These are phyloP conservation scores for Acanthococcus lagerstroemiae DNA, from an alignment of 2,888 invertebrate species.

Conservation along the genomic window DNA sequence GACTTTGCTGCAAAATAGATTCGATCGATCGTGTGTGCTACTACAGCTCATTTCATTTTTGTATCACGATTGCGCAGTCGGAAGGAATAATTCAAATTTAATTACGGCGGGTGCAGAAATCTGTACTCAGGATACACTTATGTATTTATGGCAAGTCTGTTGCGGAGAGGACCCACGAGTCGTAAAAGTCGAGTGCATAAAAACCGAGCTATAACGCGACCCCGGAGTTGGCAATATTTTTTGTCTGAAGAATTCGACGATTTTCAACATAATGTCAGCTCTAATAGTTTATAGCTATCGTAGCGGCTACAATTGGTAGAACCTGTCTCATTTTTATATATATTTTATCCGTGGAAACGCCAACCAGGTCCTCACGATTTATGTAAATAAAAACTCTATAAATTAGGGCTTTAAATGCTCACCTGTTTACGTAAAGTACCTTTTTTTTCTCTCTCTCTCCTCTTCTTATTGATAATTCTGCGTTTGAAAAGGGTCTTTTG, in stretches of 20 bases:
- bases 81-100: too few relatives aligned
- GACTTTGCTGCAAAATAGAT: too few relatives aligned
- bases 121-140: too few relatives aligned
- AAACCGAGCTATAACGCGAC: slow-evolving; percentile 12
- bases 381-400: slow-evolving; percentile 24
- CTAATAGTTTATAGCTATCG: slow-evolving; percentile 23
- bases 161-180: too few relatives aligned
- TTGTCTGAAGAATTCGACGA: slow-evolving; percentile 16
- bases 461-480: too few relatives aligned
- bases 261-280: slow-evolving; percentile 22
- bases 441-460: slow-evolving; percentile 1
- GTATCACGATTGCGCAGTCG: too few relatives aligned
- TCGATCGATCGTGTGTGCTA: too few relatives aligned
- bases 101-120: too few relatives aligned
- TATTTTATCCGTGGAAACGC: slow-evolving; percentile 22
- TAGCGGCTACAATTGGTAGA: slow-evolving; percentile 23
- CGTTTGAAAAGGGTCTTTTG: too few relatives aligned
- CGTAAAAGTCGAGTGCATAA: too few relatives aligned
- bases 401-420: slow-evolving; percentile 23
- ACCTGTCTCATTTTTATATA: slow-evolving; percentile 27
- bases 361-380: slow-evolving; percentile 23
- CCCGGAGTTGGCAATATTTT: slow-evolving; percentile 21
- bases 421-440: slow-evolving; percentile 16
- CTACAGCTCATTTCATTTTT: too few relatives aligned
- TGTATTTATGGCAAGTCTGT: too few relatives aligned